Evolutionary conservation across 2,113 vertebrate genomes (phyloP).

Genomic region (Pleuronectes platessa): DNA sequence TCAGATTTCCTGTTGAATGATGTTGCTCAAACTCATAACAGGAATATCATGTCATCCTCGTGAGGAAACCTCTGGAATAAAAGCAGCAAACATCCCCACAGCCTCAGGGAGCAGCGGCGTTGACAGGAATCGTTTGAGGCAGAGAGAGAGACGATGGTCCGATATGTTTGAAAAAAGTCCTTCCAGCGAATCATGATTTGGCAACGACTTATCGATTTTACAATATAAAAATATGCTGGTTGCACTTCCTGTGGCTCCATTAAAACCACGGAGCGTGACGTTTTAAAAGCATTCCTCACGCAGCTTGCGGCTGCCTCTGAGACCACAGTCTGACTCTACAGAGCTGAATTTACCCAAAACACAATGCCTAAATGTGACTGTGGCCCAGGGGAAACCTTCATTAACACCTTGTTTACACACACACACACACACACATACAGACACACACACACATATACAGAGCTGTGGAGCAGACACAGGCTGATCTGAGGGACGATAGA

Average conservation of each 20-base stretch:
- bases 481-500: conserved; percentile 65
- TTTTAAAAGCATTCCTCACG: conserved; percentile 44
- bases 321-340: conserved; percentile 34
- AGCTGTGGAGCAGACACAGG: conserved; percentile 17
- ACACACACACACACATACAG: conserved; percentile 14
- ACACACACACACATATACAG: not conserved
- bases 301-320: conserved; percentile 11
- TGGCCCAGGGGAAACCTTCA: conserved; percentile 47
- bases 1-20: not conserved
- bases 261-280: not conserved
- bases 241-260: conserved; percentile 18
- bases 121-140: not conserved
- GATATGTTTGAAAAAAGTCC: not conserved
- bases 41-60: not conserved
- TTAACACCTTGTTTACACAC: conserved; percentile 33
- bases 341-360: conserved; percentile 41
- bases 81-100: not conserved
- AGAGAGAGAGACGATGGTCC: not conserved
- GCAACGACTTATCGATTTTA: not conserved
- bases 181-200: not conserved
- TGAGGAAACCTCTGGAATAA: not conserved
- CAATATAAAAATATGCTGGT: not conserved
- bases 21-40: not conserved
- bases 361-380: conserved; percentile 42
- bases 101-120: not conserved